Evolutionary conservation across 2,113 vertebrate species (phyloP).

Genomic region (Polypterus senegalus): DNA sequence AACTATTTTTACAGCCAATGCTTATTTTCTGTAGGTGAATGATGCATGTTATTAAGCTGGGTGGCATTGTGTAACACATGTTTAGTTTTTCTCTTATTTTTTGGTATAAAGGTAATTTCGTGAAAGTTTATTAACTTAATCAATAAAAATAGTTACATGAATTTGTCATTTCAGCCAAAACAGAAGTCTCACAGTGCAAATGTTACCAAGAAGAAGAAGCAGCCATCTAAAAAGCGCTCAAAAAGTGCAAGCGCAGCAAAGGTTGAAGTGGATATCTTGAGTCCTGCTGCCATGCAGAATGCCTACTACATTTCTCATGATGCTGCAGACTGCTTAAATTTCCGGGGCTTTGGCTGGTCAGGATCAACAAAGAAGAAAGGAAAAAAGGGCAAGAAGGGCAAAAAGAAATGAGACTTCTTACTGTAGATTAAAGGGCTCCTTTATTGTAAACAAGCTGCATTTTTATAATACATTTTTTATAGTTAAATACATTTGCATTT

Average conservation of each 20-base stretch:
- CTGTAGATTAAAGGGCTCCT: neutral
- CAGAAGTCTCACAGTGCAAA: conserved; percentile 32
- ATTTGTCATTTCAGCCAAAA: conserved; percentile 23
- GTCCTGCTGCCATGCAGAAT: conserved; percentile 63
- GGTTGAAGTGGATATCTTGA: conserved; percentile 50
- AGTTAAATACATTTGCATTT: too few species aligned
- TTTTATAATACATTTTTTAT: neutral
- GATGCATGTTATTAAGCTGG: too few species aligned
- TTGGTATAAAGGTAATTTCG: neutral
- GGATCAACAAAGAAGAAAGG: conserved; percentile 47
- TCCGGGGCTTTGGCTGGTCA: conserved; percentile 62
- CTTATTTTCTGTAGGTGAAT: too few species aligned
- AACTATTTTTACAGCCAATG: too few species aligned
- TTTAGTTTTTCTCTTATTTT: conserved; percentile 10
- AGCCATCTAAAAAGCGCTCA: conserved; percentile 21
- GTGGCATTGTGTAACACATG: too few species aligned
- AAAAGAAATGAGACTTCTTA: fast-evolving
- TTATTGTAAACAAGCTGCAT: fast-evolving
- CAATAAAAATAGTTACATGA: too few species aligned
- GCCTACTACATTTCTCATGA: conserved; percentile 75
- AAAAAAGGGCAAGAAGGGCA: conserved; percentile 32
- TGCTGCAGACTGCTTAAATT: conserved; percentile 50
- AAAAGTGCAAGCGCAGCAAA: conserved; percentile 27
- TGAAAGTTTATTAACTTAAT: too few species aligned
- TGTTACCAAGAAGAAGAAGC: conserved; percentile 30